phyloP scores from a whole-genome alignment of 2,888 invertebrate genomes.

The Spisula solida region DNA sequence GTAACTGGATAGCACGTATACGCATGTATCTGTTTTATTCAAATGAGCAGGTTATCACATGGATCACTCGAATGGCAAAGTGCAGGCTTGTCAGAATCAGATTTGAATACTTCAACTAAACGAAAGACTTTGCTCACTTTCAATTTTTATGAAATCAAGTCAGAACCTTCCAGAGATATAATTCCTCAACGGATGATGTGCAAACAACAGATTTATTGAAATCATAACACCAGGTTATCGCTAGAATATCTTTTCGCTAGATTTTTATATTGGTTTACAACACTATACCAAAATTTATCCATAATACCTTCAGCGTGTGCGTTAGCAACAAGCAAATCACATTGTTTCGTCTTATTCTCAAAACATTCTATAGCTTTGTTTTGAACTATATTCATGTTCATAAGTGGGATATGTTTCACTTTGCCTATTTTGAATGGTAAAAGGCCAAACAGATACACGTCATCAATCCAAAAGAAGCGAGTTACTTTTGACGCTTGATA shows the following conservation, averaged over 20 bases:
- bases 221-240: conserved; percentile 37
- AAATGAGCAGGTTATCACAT: no score
- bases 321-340: conserved; percentile 72
- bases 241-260: conserved; percentile 67
- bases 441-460: conserved; percentile 85
- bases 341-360: conserved; percentile 66
- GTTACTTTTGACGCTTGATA: conserved; percentile 80
- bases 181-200: no score
- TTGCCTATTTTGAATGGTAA: conserved; percentile 80
- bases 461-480: conserved; percentile 87
- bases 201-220: not conserved
- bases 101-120: no score
- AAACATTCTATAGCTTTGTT: conserved; percentile 73
- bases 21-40: no score
- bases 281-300: conserved; percentile 76
- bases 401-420: conserved; percentile 87
- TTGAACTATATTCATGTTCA: conserved; percentile 95
- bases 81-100: no score
- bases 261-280: conserved; percentile 67
- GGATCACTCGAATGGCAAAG: no score
- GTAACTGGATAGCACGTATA: no score
- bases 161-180: no score
- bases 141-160: no score
- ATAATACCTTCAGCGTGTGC: conserved; percentile 73
- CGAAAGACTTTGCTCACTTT: no score